Evolutionary conservation across 2,113 vertebrate species (phyloP).

Genomic region (Garra rufa): DNA sequence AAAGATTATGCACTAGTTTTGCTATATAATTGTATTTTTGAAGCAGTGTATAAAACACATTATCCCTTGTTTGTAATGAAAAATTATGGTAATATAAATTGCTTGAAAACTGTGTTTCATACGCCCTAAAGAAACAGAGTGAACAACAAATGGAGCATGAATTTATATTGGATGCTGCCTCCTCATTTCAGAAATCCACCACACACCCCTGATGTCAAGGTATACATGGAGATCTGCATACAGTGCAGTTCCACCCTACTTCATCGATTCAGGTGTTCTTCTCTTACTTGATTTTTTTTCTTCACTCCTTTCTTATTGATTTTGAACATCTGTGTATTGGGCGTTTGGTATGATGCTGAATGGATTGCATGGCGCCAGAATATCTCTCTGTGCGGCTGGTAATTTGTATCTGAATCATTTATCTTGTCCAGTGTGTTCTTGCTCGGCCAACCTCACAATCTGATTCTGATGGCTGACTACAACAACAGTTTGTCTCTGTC

Average conservation of each 20-base stretch:
- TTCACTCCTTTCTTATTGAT: constrained; percentile 66
- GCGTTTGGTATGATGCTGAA: constrained; percentile 58
- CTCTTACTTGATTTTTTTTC: constrained; percentile 68
- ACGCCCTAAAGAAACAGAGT: too few species aligned
- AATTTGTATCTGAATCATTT: constrained; percentile 60
- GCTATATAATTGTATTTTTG: too few species aligned
- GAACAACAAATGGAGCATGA: too few species aligned
- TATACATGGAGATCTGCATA: neutral
- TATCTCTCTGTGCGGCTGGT: constrained; percentile 66
- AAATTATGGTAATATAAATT: too few species aligned
- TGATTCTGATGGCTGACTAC: constrained; percentile 44
- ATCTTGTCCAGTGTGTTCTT: constrained; percentile 45
- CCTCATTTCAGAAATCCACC: neutral
- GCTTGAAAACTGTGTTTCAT: too few species aligned
- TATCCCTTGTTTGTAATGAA: too few species aligned
- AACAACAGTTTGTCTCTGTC: constrained; percentile 47
- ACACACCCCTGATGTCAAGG: neutral
- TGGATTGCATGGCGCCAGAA: constrained; percentile 53
- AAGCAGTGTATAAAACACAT: too few species aligned
- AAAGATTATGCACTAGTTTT: too few species aligned
- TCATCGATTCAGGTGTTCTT: constrained; percentile 69
- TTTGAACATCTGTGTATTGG: constrained; percentile 61
- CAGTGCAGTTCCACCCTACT: constrained; percentile 45
- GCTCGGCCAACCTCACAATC: constrained; percentile 40
- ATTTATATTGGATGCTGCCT: too few species aligned